Evolutionary conservation across 1,140 invertebrate genomes (phyloP).

Genomic region (Diprion similis): DNA sequence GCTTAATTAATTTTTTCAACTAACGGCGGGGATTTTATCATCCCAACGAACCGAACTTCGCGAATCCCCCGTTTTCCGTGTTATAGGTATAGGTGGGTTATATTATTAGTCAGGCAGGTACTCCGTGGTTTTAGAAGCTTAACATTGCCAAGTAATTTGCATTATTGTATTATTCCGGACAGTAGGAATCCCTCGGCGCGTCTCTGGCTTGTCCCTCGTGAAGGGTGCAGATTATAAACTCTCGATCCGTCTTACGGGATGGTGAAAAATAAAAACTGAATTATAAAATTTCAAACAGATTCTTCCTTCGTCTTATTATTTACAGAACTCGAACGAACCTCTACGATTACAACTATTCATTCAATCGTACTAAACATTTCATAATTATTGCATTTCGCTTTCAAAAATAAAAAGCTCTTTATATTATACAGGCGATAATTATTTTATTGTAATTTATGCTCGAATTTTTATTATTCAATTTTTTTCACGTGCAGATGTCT

Average conservation of each 20-base stretch:
- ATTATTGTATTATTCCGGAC: conserved; percentile 7
- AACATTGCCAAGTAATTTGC: not conserved
- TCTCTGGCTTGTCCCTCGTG: conserved; percentile 1
- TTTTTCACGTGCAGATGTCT: not conserved
- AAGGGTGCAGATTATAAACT: not conserved
- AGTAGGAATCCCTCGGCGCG: not conserved
- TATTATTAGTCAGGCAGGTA: not conserved
- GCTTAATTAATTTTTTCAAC: not conserved
- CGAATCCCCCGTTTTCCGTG: not conserved
- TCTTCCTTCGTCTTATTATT: no score
- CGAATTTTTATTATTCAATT: no score
- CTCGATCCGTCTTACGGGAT: not conserved
- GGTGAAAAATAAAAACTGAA: not conserved
- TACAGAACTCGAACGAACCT: no score
- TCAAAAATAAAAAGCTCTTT: no score
- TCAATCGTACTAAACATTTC: no score
- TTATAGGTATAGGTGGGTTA: no score
- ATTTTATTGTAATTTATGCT: not conserved
- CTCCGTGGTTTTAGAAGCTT: conserved; percentile 5
- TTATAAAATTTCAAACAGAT: not conserved
- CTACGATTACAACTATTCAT: no score
- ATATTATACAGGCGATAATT: not conserved
- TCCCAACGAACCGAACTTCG: not conserved
- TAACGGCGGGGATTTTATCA: not conserved
- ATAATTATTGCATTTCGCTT: no score